These are phyloP conservation scores for Megaceryle maxima DNA, from an alignment of 2,113 vertebrate species.

Conservation along the genomic window DNA sequence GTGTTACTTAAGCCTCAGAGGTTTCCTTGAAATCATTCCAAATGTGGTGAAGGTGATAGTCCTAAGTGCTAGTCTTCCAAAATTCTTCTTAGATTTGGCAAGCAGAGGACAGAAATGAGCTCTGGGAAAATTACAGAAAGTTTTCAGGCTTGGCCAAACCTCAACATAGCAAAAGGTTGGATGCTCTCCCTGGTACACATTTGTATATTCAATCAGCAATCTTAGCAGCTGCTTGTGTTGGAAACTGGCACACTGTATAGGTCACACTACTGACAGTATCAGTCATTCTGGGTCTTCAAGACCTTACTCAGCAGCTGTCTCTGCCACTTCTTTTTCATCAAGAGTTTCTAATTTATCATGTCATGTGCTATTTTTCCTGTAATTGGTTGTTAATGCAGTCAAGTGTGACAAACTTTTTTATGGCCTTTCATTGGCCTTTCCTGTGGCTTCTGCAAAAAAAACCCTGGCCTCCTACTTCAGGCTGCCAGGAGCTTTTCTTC, in stretches of 20 bases:
- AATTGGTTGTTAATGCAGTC: neutral
- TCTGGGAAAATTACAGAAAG: constrained; percentile 1
- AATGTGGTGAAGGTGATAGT: neutral
- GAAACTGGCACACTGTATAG: neutral
- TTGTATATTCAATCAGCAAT: constrained; percentile 40
- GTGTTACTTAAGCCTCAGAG: neutral
- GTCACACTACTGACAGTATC: neutral
- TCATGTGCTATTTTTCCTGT: neutral
- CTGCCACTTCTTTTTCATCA: neutral
- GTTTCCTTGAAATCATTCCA: neutral
- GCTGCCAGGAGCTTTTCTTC: neutral
- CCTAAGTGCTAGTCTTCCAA: neutral
- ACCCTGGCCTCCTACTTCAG: neutral
- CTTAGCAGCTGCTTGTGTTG: constrained; percentile 30
- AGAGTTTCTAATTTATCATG: neutral
- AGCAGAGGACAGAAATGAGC: neutral
- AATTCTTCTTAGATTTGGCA: neutral
- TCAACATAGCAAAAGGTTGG: neutral
- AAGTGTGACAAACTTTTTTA: neutral
- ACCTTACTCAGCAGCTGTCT: constrained; percentile 16
- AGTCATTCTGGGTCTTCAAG: neutral
- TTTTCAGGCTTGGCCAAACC: neutral
- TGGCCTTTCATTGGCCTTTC: neutral
- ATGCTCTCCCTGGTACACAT: neutral
- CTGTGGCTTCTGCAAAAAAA: neutral